Evolutionary conservation across 2,888 invertebrate genomes (phyloP).

Genomic region (Meghimatium bilineatum): DNA sequence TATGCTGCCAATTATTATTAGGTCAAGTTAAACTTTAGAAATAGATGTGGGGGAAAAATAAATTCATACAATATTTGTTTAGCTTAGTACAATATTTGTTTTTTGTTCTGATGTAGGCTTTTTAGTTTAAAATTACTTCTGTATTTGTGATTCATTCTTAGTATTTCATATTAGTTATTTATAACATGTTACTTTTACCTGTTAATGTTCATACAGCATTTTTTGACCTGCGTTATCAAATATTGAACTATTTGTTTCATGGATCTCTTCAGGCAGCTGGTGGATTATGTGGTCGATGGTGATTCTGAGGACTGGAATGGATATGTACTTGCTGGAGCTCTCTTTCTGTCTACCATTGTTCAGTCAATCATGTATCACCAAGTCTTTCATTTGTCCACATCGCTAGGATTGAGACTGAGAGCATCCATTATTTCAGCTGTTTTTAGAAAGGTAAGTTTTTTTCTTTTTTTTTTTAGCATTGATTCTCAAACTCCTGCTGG

Average conservation of each 20-base stretch:
- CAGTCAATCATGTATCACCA: conserved; percentile 91
- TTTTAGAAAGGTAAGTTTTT: conserved; percentile 83
- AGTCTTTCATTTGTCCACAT: conserved; percentile 87
- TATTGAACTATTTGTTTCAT: background rate
- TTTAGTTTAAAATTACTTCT: no score
- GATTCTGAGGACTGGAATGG: conserved; percentile 87
- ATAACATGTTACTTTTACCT: no score
- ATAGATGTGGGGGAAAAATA: no score
- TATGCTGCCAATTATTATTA: no score
- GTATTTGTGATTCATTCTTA: no score
- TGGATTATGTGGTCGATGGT: conserved; percentile 62
- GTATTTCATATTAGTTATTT: no score
- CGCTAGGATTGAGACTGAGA: conserved; percentile 91
- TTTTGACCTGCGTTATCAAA: background rate
- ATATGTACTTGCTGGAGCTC: conserved; percentile 85
- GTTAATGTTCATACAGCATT: no score
- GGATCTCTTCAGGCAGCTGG: conserved; percentile 62
- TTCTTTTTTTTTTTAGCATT: background rate
- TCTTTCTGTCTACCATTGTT: conserved; percentile 85
- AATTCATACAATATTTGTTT: no score
- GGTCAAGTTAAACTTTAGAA: no score
- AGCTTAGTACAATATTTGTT: no score
- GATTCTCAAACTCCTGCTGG: no score
- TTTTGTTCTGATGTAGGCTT: no score
- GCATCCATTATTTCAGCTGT: conserved; percentile 91